A percentile compares a stretch with the other conserved stretches of the same genome.
Evolutionary conservation across 2,797 vertebrate species (phyloP).

Genomic region (Clamator glandarius): DNA sequence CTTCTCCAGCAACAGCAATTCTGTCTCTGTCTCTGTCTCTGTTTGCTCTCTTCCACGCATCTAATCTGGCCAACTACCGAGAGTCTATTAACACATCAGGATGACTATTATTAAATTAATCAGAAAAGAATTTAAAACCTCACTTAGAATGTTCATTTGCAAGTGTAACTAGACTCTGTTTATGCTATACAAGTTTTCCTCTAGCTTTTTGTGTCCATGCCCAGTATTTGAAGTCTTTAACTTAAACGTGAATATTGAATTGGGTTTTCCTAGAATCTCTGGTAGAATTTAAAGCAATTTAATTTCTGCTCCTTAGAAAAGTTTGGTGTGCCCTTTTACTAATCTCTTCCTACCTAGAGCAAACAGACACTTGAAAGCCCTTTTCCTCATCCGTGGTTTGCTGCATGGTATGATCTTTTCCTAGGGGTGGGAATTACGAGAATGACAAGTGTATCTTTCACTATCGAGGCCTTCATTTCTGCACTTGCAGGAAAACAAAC

Average conservation of each 20-base stretch:
- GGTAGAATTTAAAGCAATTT: neutral
- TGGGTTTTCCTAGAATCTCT: neutral
- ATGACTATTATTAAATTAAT: neutral
- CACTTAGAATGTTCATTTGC: neutral
- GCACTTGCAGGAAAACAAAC: too few species aligned
- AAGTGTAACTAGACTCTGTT: neutral
- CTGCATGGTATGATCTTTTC: neutral
- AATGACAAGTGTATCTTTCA: too few species aligned
- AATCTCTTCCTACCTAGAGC: neutral
- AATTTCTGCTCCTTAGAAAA: neutral
- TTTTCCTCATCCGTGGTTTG: neutral
- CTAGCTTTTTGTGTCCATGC: neutral
- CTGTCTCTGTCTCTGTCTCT: neutral
- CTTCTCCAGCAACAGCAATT: neutral
- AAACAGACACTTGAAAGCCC: neutral
- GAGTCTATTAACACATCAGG: neutral
- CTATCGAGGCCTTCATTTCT: too few species aligned
- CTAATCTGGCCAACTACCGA: neutral
- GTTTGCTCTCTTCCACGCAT: neutral
- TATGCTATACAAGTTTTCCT: neutral
- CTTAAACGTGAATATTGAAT: neutral
- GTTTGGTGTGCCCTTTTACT: neutral
- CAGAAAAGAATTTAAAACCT: neutral
- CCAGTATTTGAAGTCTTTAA: neutral
- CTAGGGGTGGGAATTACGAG: too few species aligned